These are phyloP conservation scores for Drosophila meridiana DNA, from an alignment of 2,888 invertebrate genomes.

Conservation along the genomic window DNA sequence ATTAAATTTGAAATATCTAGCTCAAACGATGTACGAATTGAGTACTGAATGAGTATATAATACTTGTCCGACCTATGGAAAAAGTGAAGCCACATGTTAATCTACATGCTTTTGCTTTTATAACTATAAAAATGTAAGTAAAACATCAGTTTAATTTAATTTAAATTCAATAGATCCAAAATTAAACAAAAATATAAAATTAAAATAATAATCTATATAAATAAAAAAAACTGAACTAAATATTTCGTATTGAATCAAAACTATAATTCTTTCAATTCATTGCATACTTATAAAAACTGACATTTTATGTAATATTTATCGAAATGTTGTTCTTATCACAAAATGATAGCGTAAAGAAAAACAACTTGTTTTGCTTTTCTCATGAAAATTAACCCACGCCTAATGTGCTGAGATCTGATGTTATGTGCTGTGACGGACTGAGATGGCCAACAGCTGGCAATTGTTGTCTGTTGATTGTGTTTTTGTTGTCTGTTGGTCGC, in stretches of 20 bases:
- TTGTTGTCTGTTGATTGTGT: not conserved
- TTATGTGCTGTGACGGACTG: not conserved
- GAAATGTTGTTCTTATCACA: not conserved
- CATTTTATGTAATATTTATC: too few relatives aligned
- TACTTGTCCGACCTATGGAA: too few relatives aligned
- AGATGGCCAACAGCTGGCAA: not conserved
- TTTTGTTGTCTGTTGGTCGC: constrained; percentile 36
- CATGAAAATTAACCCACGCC: not conserved
- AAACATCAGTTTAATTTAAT: too few relatives aligned
- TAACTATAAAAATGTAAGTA: too few relatives aligned
- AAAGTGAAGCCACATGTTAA: too few relatives aligned
- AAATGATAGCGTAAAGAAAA: not conserved
- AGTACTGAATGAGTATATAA: too few relatives aligned
- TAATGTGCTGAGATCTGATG: not conserved
- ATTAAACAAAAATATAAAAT: too few relatives aligned
- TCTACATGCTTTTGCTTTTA: too few relatives aligned
- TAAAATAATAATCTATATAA: too few relatives aligned
- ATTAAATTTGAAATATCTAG: too few relatives aligned
- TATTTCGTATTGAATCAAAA: not conserved
- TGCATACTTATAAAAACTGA: not conserved
- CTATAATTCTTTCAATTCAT: not conserved
- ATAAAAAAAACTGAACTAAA: not conserved
- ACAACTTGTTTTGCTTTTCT: not conserved
- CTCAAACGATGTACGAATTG: too few relatives aligned
- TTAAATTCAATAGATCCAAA: too few relatives aligned